Evolutionary conservation across 2,888 invertebrate genomes (phyloP), one percentile per base, ranked within the genome.

Genomic region (Philonicus albiceps): DNA sequence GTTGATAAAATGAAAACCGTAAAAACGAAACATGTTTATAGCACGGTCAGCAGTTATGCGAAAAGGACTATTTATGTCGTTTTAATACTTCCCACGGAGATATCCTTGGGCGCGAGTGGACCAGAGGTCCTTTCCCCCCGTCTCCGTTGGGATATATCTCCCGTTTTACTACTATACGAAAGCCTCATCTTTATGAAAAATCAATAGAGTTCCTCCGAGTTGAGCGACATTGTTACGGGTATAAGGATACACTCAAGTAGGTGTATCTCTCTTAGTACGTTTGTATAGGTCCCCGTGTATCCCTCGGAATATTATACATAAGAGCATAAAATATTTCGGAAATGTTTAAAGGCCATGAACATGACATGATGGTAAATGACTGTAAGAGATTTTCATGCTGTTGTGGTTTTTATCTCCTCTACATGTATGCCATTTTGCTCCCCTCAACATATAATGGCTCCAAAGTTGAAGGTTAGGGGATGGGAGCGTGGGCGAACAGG

Each of bases 361-460:
- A 88, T 88, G 88, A 88, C 88, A 88, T 88, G 87, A 88, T 88
- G 88, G 87, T 88, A 88, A 88, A 88, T 88, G 88, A 86, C 88
- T 88, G 86, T 87, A 88, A 88, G 87, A 88, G 88, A 88, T 88
- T 88, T 88, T 88, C 87, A 87, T 88, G 87, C 87, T 88, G 87
- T 88, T 87, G 88, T 88, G 88, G 88, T 87, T 88, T 88, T 88
- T 87, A 88, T 87, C 87, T 87, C 64, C 86, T 86, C 85, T 86
- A 55, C 88, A 83, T 86, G 85, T 74, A 53, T 86, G 86, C 86
- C 86, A 86, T 86, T 86, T 85, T 85, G 85, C 53, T 85, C 84
- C 84, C 84, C 84, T 84, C 84, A 75, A 85, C 85, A 85, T 85
- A 85, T 85, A 85, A 85, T 85, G 85, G 85, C 31, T 85, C 75